Evolutionary conservation across 1,140 invertebrate species (phyloP), one percentile per base, ranked within the genome.

Genomic region (Trachymyrmex cornetzi): DNA sequence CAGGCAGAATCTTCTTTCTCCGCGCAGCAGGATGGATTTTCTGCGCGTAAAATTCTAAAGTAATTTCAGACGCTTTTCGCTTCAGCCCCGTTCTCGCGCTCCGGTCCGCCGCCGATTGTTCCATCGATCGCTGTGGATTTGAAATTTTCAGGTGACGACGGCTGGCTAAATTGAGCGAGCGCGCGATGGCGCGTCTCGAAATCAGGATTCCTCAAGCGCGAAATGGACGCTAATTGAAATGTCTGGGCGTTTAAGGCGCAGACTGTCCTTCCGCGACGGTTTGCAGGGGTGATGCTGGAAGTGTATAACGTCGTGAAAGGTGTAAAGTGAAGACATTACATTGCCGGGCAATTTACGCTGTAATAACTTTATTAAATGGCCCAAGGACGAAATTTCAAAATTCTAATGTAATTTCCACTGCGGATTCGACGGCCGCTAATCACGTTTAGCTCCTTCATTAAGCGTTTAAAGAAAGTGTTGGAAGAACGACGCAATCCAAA

Each of bases 191-290:
- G 67, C 67, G 57, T 74, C 24, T 44, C 55, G 55, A 84, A 84
- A 84, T 84, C 80, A 61, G 55, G n/a, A 88, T 88, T 88, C 63
- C 79, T 85, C 63, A 61, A 80, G 86, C 67, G 87, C 69, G 79
- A 91, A 92, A 92, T 87, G 82, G 84, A 77, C 71, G 89, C 89
- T 92, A 93, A 93, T 93, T 92, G 93, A 92, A 92, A 92, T 87
- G 91, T 93, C 92, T 92, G 89, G 63, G 82, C 82, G 61, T 85
- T 81, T 74, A 64, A 85, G 84, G 48, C 55, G 79, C 48, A 63
- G 67, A 80, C 74, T 85, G 88, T 90, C 86, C 77, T 27, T 67
- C 9, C 64, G 30, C 30, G 63, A 67, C n/a, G 27, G 64, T 34
- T 69, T 53, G 88, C 75, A 77, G 71, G 72, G 86, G 72, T 59